Evolutionary conservation across 2,797 vertebrate genomes (phyloP), one percentile per base, ranked within the genome.

Genomic region (Hybognathus amarus): DNA sequence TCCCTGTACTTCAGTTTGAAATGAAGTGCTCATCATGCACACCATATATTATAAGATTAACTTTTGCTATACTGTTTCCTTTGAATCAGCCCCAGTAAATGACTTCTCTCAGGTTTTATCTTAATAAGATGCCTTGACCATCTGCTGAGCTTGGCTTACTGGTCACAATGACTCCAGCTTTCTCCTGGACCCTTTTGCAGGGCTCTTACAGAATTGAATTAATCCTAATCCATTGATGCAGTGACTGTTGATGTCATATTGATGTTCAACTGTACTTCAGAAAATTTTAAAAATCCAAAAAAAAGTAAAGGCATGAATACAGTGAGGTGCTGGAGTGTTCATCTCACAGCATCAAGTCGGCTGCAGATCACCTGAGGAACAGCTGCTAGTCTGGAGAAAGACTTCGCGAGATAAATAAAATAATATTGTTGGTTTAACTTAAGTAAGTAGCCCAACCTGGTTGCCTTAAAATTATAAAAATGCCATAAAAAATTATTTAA

Each of bases 181-280:
- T 89, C 80, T 77, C 9, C 84, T 84, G 86, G 56, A 45, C 54
- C 85, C 80, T 87, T 82, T 85, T 83, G 63, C 68, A 15, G 66
- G 69, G 88, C 83, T 87, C 87, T 85, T 85, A 20, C 4, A 83
- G 79, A 84, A 83, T 83, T 76, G 84, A 79, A 82, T 90, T 68
- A 79, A 73, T 54, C 82, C 82, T 88, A 87, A 90, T 89, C 87
- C 86, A 79, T 54, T 70, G 77, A 84, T 74, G 79, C 17, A 81
- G 80, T 56, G 70, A 75, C 67, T 87, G 77, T 59, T 87, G 86
- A 84, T 85, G 87, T 85, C 89, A 88, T 85, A 88, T 91, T 92
- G 88, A 92, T 79, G 54, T 77, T 36, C 73, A 42, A 42, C 54
- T 40, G 45, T 27, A 5, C 45, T 82, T 71, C 11, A 40, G 63